Conservation (phyloP, 2,888 invertebrate genomes). For the Chironomus tentans region DNA sequence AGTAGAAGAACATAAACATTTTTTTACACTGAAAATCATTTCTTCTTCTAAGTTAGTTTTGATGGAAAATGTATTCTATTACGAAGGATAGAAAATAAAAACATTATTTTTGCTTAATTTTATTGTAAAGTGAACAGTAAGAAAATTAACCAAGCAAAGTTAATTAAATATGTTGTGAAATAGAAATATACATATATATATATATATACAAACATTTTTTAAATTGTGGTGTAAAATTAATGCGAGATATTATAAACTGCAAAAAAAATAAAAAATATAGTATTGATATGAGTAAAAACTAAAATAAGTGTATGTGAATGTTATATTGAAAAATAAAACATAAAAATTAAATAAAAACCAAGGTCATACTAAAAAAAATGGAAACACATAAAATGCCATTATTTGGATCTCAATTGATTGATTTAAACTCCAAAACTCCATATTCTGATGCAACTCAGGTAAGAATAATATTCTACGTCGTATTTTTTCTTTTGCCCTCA, state of each 20-base stretch:
- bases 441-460: slow-evolving; percentile 98
- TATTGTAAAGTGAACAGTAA: too few species aligned
- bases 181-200: background rate
- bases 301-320: too few species aligned
- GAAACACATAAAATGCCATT: slow-evolving; percentile 36
- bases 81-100: background rate
- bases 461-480: slow-evolving; percentile 40
- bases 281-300: background rate
- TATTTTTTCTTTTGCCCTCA: slow-evolving; percentile 12
- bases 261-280: background rate
- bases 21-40: background rate
- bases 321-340: background rate
- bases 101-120: background rate
- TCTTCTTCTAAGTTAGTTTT: background rate
- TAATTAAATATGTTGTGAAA: background rate
- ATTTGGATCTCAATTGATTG: slow-evolving; percentile 86
- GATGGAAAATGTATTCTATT: background rate
- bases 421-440: slow-evolving; percentile 85
- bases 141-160: background rate
- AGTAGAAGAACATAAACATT: background rate
- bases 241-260: background rate
- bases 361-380: slow-evolving; percentile 11
- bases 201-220: background rate
- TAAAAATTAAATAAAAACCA: background rate
- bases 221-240: background rate